Base-by-base conservation (phyloP, 35 echinoderm and acorn worm species). In the Eucidaris tribuloides region DNA sequence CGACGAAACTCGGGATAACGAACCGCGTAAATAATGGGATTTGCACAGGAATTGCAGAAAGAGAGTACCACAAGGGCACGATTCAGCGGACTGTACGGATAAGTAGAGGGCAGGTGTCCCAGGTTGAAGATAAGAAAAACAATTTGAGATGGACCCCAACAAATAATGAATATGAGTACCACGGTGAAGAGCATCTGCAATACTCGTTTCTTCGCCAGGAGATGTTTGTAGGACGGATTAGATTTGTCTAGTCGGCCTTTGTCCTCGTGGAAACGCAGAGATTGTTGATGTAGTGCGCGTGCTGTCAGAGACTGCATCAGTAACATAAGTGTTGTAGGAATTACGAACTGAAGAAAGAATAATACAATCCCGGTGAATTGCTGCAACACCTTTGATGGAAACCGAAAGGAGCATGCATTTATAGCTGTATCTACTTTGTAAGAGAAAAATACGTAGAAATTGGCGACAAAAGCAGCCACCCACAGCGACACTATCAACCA, bases 101-200 rank as follows among this genome's bases (percentile, higher is more conserved):
- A 54, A 20, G 62, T 45, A 3, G 31, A 32, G 23, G 42, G 60
- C 7, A 84, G 18, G 22, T 42, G 37, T 5, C 82, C 82, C 18
- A 71, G 2, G 55, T 81, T 81, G 42, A 45, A 64, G 3, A 81
- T 29, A 31, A 87, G 36, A 33, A 55, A 78, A 28, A 60, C 18
- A 3, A 33, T 36, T 44, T 81, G 76, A 37, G 23, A 31, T 24
- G 85, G 85, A 7, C 20, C 76, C 85, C 85, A 87, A n/a, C 76
- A 87, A 2, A 87, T 33, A 17, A 87, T 24, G 76, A 87, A 87
- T 18, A 79, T 20, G 2, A 65, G 17, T 15, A 81, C 46, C 7
- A 87, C 85, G 46, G 66, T 65, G 50, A 87, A 58, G 11, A 79
- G 35, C 36, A 43, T 81, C 59, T 87, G 46, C 23, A 87, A 49